Base-by-base conservation (phyloP, 1,140 invertebrate genomes). In the Mactra quadrangularis region DNA sequence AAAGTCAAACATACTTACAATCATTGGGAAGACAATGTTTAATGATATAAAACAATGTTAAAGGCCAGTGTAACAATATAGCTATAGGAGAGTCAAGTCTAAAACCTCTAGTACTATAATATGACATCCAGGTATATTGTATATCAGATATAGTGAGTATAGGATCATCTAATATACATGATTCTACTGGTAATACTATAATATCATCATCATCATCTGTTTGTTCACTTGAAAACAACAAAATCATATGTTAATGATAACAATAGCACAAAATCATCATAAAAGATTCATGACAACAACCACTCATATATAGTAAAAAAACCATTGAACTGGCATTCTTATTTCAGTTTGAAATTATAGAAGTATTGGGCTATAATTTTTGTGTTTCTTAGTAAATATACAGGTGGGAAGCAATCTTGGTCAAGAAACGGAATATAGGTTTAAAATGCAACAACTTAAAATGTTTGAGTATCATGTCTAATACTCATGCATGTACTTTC, bases 1-100 rank as follows among this genome's bases (percentile, higher is more conserved):
- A n/a, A n/a, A n/a, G n/a, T n/a, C n/a, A n/a, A n/a, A n/a, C n/a
- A n/a, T n/a, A 78, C 83, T 83, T 70, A 87, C 87, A 83, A 52
- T 87, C 75, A 50, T 82, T 47, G n/a, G 74, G 59, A 19, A 87
- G 50, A 47, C 85, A 82, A 47, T 78, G 15, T 19, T 82, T 81
- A 19, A 85, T 59, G 57, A 88, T 85, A 62, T 87, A 85, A 59
- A 85, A 88, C 33, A 89, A 27, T 3, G 88, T 88, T 22, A 89
- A 71, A 27, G 87, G 87, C 70, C 82, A 89, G 9, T 86, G 84
- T 7, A 89, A 75, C 9, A 89, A 35, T n/a, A 85, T 78, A 55
- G 87, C 84, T 4, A 88, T 68, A 15, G 88, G 88, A 7, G 87
- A 88, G 72, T 88, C 82, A 13, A 87, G 47, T 22, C 77, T 66